Evolutionary conservation across 2,888 invertebrate genomes (phyloP), one percentile per base, ranked within the genome.

Genomic region (Ephialtes manifestator): DNA sequence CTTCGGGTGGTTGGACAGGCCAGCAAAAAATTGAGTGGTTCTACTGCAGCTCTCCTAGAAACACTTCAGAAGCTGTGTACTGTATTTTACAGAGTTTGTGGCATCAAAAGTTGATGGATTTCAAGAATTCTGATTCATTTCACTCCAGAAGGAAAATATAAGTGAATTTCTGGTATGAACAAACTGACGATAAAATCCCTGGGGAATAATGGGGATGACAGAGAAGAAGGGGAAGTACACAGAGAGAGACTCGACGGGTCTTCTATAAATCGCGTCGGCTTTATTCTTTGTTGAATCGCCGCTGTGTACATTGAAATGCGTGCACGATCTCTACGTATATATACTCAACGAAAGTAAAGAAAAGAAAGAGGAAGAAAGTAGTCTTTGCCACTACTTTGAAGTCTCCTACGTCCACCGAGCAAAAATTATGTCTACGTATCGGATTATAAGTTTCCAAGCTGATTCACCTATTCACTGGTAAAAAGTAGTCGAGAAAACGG

Each of bases 141-240:
- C 76, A 20, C 51, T 77, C 55, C 65, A 58, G 58, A 48, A 51
- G 46, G 2, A 4, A 46, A 43, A 60, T 51, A 70, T 70, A 74
- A 74, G 63, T 70, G 79, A 51, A 80, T 83, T 80, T 80, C 53
- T 75, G 70, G 79, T 51, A 67, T 67, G 28, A 60, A 67, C 53
- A 39, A 80, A 80, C 83, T 63, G 75, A 51, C 70, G 75, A 15
- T 58, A 39, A 71, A 83, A 83, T 75, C 35, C 58, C 70, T 31
- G 58, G 67, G 39, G 60, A 60, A 48, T 39, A 46, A 48, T 55
- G 18, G 48, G 24, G 18, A 39, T 39, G 58, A 46, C 15, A 15
- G 63, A 65, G 67, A 10, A 55, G 72, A 11, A n/a, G 13, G 53
- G 20, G 53, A 20, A 35, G 20, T 39, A 4, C 70, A 71, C 35